These are phyloP conservation scores for Apeltes quadracus DNA, from an alignment of 2,113 vertebrate species.

Conservation along the genomic window DNA sequence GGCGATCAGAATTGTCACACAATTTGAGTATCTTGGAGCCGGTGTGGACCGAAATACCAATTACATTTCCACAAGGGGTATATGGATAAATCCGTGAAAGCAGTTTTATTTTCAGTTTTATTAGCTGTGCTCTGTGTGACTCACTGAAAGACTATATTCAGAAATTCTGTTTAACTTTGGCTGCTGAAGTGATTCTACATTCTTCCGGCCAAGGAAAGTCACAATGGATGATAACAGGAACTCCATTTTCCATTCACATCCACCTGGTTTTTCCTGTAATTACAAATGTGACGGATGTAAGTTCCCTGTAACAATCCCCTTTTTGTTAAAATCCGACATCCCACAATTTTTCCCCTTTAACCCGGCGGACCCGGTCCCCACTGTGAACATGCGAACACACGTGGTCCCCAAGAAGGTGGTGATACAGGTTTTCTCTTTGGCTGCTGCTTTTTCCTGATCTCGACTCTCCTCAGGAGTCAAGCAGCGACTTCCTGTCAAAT, in stretches of 20 bases:
- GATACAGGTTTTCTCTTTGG: neutral
- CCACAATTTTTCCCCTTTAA: neutral
- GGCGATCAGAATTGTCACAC: neutral
- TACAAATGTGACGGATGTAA: neutral
- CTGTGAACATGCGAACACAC: neutral
- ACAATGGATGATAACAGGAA: neutral
- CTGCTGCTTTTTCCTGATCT: conserved; percentile 18
- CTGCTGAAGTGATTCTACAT: neutral
- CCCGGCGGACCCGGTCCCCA: neutral
- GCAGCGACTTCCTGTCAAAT: conserved; percentile 43
- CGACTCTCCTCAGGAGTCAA: conserved; percentile 6
- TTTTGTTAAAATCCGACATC: neutral
- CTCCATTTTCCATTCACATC: conserved; percentile 3
- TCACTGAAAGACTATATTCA: neutral
- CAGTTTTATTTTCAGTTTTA: neutral
- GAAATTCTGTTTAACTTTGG: neutral
- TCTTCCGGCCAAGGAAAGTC: neutral
- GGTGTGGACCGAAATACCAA: neutral
- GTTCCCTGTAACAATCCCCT: neutral
- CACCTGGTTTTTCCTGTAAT: neutral
- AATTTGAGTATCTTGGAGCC: neutral
- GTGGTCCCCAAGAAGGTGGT: neutral
- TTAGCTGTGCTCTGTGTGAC: neutral
- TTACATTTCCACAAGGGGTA: neutral
- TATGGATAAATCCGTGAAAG: neutral